Base-by-base conservation (phyloP, 2,888 invertebrate genomes). In the Sesia bembeciformis region DNA sequence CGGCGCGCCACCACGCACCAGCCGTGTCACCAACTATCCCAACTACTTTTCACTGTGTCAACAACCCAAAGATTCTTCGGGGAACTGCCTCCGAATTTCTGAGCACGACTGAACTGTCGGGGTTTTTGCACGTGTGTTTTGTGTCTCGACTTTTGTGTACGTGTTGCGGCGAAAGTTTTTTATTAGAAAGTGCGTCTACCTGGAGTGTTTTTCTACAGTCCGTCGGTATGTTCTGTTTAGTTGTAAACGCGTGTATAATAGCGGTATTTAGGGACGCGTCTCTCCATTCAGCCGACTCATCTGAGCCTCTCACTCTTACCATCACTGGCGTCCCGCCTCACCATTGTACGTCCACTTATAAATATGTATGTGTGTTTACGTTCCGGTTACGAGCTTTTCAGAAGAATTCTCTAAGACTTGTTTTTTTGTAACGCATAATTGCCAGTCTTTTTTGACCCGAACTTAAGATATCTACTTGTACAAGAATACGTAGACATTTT, bases 151-250 rank as follows among this genome's bases (percentile, higher is more conserved):
- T 52, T 4, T 51, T 52, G 40, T 40, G 42, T 42, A 42, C n/a
- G 23, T 42, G 42, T 38, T 6, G 23, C 23, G n/a, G 8, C 41
- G 42, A 42, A 52, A 52, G 40, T 52, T 50, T 53, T 53, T 51
- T 52, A 68, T 70, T 74, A 74, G 73, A 76, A 75, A 78, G 79
- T 78, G 76, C 69, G 74, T 73, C 76, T 76, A 78, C 72, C 58
- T 58, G 54, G 72, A 68, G 71, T 76, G 75, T 78, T 78, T 79
- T 77, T 76, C 71, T 74, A 63, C 66, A 63, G 65, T 62, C 63
- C 59, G 74, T 77, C 78, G 84, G 84, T 84, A 81, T 71, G 82
- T 75, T 69, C 51, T 54, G 56, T 61, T 73, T 72, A 69, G 65
- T 58, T 63, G 69, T 67, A 62, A 52, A 62, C 67, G 63, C 62